Evolutionary conservation across 2,113 vertebrate species (phyloP), one percentile per base, ranked within the genome.

Genomic region (Reinhardtius hippoglossoides): DNA sequence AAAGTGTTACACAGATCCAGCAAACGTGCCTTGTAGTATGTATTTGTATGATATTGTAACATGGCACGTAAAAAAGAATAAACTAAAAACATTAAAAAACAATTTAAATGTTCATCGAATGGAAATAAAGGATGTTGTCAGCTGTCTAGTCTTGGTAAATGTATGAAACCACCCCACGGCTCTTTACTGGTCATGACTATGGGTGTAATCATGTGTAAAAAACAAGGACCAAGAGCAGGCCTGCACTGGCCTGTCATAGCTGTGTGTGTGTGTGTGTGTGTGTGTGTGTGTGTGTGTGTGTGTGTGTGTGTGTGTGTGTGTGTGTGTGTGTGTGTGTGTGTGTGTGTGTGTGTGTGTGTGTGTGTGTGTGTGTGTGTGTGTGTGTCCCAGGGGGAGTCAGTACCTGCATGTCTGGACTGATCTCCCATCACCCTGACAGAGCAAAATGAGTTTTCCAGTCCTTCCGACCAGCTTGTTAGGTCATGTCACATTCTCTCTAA

Each of bases 381-480:
- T 55, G 64, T 62, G 65, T 82, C 80, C 69, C 71, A 72, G 61
- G 71, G 62, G 81, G 65, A 74, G 15, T 82, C 71, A 40, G 59
- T 80, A 54, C 52, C 71, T 90, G 83, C 92, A 80, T 85, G 87
- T 88, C 85, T 59, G 59, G 81, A 86, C 89, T 71, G 59, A 78
- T 84, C 86, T 81, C 80, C 76, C 48, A 75, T 86, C 63, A 74
- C 55, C 64, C 63, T 86, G 67, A 87, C 76, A 70, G 15, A 20
- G 52, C 57, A 42, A 59, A 90, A 81, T 81, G 23, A 80, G 7
- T 70, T 85, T 50, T 69, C 68, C 82, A 81, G 65, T 75, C 62
- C 70, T 64, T 75, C 69, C 3, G 0, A 42, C 63, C 62, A 84
- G 78, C 90, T 74, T 90, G 91, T 89, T 76, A 31, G 72, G 83